Conservation (phyloP, 1,140 invertebrate species). For the Euwallacea similis region DNA sequence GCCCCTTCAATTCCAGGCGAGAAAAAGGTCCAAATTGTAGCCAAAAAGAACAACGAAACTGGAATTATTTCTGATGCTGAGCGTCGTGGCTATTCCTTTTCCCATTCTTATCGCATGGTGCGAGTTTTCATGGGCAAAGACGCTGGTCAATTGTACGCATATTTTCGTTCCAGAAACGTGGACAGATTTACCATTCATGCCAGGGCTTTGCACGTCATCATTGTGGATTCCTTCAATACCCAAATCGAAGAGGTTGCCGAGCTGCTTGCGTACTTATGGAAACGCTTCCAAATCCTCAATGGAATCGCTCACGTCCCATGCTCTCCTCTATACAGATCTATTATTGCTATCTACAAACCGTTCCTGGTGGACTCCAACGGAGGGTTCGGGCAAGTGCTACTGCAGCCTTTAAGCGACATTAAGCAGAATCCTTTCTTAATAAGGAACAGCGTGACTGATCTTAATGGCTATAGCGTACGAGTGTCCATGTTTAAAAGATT, state of each 20-base stretch:
- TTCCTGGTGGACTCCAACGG: conserved; percentile 11
- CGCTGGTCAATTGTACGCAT: no score
- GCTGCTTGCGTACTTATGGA: conserved; percentile 9
- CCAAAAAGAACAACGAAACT: no score
- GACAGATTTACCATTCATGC: no score
- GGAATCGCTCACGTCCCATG: conserved; percentile 17
- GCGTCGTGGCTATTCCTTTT: no score
- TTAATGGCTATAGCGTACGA: conserved; percentile 23
- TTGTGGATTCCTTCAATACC: no score
- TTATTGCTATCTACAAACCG: conserved; percentile 23
- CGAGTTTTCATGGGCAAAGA: no score
- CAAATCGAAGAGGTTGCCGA: not conserved
- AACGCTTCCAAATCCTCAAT: conserved; percentile 14
- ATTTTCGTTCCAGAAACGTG: no score
- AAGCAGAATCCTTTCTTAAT: conserved; percentile 1
- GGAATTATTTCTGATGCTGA: no score
- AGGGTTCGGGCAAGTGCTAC: conserved; percentile 1
- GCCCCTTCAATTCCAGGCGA: no score
- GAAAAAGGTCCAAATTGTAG: no score
- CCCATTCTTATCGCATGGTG: no score
- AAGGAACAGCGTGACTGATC: conserved; percentile 3
- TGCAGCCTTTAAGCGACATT: not conserved
- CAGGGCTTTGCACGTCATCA: no score
- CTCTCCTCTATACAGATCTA: not conserved
- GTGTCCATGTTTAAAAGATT: conserved; percentile 33